Conservation (phyloP, 2,888 invertebrate genomes). For the Fissipunctia ypsillon region DNA sequence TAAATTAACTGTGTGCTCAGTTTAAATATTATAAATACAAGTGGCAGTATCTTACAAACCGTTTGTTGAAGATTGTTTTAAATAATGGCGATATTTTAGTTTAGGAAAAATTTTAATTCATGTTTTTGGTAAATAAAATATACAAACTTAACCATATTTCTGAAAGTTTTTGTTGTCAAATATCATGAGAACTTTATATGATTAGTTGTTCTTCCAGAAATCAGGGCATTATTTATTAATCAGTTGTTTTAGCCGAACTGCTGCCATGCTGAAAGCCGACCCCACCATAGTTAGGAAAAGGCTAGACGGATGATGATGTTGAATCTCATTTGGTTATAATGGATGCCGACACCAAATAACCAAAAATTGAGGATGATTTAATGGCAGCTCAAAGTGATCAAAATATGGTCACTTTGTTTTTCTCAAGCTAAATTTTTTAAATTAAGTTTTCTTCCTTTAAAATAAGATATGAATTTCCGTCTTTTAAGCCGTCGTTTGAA, state of each 20-base stretch:
- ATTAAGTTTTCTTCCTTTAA: neutral
- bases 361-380: neutral
- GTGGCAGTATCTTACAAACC: slow-evolving; percentile 62
- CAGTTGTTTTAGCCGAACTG: neutral
- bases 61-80: slow-evolving; percentile 5
- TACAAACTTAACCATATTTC: neutral
- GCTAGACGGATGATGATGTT: neutral
- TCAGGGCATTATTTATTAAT: neutral
- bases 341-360: neutral
- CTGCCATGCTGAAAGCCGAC: too few relatives aligned
- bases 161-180: neutral
- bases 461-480: neutral
- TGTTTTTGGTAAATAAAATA: slow-evolving; percentile 17
- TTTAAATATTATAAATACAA: slow-evolving; percentile 55
- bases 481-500: neutral
- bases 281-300: neutral
- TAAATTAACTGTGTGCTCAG: slow-evolving; percentile 65
- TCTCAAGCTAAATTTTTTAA: neutral
- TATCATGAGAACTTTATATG: neutral
- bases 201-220: too few relatives aligned
- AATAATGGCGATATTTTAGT: neutral
- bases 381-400: neutral
- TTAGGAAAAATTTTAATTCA: neutral
- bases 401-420: neutral
- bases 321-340: neutral